Conservation (phyloP, 2,797 vertebrate genomes). For the Pipistrellus pipistrellus region DNA sequence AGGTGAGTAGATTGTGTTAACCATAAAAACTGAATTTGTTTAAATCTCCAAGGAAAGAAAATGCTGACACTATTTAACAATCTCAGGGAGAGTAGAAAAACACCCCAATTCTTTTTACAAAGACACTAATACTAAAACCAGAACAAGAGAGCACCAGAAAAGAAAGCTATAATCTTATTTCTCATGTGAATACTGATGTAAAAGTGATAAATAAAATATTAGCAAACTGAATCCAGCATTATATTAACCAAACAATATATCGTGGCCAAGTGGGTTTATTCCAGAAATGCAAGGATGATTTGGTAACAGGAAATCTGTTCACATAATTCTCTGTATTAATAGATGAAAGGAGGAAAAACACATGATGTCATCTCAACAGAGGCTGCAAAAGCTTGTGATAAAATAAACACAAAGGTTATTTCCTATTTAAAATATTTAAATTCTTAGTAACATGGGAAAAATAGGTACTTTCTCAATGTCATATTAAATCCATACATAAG, state of each 20-base stretch:
- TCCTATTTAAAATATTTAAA: not conserved
- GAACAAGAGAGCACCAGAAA: not conserved
- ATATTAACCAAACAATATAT: constrained; percentile 22
- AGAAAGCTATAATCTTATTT: constrained; percentile 22
- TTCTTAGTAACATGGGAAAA: constrained; percentile 1
- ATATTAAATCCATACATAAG: not conserved
- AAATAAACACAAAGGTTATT: constrained; percentile 12
- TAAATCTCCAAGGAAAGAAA: constrained; percentile 41
- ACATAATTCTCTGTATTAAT: constrained; percentile 27
- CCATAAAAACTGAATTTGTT: constrained; percentile 39
- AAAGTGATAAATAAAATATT: constrained; percentile 58
- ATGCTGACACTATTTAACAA: constrained; percentile 22
- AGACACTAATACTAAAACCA: not conserved
- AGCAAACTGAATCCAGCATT: constrained; percentile 27
- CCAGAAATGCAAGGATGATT: constrained; percentile 40
- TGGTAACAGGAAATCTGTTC: constrained; percentile 53
- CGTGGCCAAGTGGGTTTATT: not conserved
- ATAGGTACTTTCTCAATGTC: not conserved
- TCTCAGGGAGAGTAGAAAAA: not conserved
- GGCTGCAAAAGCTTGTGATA: not conserved
- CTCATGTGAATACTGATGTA: not conserved
- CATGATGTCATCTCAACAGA: constrained; percentile 15
- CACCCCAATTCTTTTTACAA: constrained; percentile 11
- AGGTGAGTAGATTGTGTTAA: not conserved
- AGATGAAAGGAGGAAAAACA: constrained; percentile 1